phyloP scores from a whole-genome alignment of 2,888 invertebrate species.

The Micoletzkya japonica region DNA sequence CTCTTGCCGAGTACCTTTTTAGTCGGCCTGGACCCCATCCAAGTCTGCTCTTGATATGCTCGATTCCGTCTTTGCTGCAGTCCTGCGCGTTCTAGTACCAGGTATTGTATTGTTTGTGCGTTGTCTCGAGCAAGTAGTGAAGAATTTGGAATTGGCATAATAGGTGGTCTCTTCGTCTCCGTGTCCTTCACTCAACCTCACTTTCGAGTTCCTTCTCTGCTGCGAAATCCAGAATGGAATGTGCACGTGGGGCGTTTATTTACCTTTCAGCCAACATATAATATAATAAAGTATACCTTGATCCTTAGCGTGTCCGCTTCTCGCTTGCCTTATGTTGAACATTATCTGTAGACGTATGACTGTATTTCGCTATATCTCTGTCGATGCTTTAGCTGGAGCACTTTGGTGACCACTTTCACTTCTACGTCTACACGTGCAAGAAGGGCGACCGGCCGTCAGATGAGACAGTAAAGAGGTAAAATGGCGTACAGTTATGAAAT shows the following conservation, averaged over 20 bases:
- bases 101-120: no score
- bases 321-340: no score
- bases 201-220: conserved; percentile 64
- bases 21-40: conserved; percentile 52
- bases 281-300: no score
- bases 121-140: no score
- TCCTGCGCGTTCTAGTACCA: conserved; percentile 60
- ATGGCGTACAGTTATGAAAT: no score
- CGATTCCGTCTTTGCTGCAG: conserved; percentile 58
- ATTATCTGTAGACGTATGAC: no score
- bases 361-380: background rate
- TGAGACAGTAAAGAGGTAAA: background rate
- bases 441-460: conserved; percentile 32
- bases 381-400: conserved; percentile 31
- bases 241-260: no score
- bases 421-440: conserved; percentile 48
- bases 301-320: no score
- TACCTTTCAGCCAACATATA: no score
- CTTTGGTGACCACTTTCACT: conserved; percentile 53
- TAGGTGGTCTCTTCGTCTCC: conserved; percentile 50
- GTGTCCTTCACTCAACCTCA: conserved; percentile 68
- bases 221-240: conserved; percentile 43
- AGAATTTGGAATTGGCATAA: no score
- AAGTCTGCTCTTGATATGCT: conserved; percentile 41
- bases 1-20: conserved; percentile 45